Evolutionary conservation across 2,113 vertebrate genomes (phyloP).

Genomic region (Scophthalmus maximus): DNA sequence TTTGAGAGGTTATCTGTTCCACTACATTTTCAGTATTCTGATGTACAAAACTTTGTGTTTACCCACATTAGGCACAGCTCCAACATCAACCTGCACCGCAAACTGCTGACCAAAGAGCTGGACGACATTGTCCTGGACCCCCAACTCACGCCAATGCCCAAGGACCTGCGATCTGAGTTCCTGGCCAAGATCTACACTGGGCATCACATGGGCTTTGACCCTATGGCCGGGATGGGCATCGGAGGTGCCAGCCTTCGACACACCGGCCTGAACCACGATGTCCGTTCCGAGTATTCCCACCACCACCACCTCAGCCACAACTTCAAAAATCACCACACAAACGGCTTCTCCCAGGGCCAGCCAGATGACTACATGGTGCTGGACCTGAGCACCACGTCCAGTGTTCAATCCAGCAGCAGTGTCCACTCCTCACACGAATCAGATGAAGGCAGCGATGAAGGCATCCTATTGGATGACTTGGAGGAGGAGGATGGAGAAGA

Average conservation of each 20-base stretch:
- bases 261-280: constrained; percentile 80
- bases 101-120: constrained; percentile 99
- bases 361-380: constrained; percentile 96
- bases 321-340: constrained; percentile 81
- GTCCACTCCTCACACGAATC: constrained; percentile 96
- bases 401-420: constrained; percentile 96
- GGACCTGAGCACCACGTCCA: constrained; percentile 97
- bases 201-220: constrained; percentile 91
- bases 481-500: constrained; percentile 80
- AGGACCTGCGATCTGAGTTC: constrained; percentile 96
- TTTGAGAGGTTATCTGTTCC: constrained; percentile 4
- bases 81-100: constrained; percentile 99
- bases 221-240: constrained; percentile 66
- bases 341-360: constrained; percentile 90
- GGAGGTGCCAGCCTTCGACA: constrained; percentile 60
- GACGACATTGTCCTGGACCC: constrained; percentile 99
- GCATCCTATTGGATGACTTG: constrained; percentile 95
- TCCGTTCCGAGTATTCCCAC: constrained; percentile 88
- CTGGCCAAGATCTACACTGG: constrained; percentile 96
- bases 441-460: constrained; percentile 96
- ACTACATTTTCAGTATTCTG: not conserved
- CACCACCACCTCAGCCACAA: constrained; percentile 57
- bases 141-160: constrained; percentile 93
- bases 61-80: constrained; percentile 92
- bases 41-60: constrained; percentile 32